These are phyloP conservation scores for Empidonax alnorum DNA, from an alignment of 2,113 vertebrate species.

Conservation along the genomic window DNA sequence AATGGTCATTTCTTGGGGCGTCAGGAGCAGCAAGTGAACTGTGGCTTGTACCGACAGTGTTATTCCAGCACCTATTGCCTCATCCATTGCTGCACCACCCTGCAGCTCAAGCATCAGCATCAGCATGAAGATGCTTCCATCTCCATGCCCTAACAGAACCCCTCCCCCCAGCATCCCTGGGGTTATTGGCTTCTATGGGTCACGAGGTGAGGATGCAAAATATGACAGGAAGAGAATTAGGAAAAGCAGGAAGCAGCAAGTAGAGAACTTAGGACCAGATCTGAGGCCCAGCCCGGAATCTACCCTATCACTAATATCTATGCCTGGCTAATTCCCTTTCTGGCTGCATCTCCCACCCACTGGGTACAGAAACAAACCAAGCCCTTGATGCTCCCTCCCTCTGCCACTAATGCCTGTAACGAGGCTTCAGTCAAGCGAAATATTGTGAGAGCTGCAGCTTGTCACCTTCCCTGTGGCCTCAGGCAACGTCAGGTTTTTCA, in stretches of 20 bases:
- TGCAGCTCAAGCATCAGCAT: not conserved
- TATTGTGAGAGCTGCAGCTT: not conserved
- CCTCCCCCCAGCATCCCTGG: fast-evolving
- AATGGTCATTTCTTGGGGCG: not conserved
- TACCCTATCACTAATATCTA: not conserved
- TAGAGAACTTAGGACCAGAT: not conserved
- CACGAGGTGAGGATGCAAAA: not conserved
- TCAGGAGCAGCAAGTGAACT: not conserved
- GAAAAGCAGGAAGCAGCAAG: not conserved
- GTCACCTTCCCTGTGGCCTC: not conserved
- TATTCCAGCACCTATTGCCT: fast-evolving
- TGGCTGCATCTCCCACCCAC: fast-evolving
- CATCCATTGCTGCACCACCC: not conserved
- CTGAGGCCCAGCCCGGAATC: not conserved
- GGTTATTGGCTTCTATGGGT: not conserved
- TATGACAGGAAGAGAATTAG: not conserved
- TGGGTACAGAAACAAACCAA: not conserved
- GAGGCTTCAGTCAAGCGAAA: not conserved
- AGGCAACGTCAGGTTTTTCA: conserved; percentile 26
- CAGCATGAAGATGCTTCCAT: not conserved
- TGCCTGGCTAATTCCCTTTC: not conserved
- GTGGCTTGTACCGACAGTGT: fast-evolving
- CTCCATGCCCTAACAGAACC: not conserved
- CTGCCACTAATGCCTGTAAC: not conserved
- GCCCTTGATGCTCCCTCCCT: not conserved